Evolutionary conservation across 2,113 vertebrate species (phyloP).

Genomic region (Ceuthmochares aereus): DNA sequence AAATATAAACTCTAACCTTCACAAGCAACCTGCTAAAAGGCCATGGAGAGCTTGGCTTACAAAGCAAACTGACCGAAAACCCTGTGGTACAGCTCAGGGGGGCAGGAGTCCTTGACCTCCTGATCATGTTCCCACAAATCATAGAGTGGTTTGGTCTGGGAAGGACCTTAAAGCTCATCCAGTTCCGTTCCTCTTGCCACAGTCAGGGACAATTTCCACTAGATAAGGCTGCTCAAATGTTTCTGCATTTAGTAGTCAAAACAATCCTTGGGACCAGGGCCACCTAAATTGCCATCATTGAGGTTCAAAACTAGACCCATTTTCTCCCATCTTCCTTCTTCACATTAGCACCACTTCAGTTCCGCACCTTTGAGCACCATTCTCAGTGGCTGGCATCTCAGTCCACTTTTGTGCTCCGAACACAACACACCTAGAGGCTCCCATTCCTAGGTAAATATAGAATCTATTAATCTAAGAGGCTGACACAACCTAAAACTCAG

Average conservation of each 20-base stretch:
- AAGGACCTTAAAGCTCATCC: too few species aligned
- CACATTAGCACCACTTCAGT: background rate
- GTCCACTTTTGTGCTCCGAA: background rate
- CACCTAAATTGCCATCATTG: rapidly evolving
- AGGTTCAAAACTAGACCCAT: background rate
- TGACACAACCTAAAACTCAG: background rate
- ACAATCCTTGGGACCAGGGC: background rate
- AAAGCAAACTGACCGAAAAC: background rate
- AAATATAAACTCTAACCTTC: background rate
- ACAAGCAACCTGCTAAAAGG: background rate
- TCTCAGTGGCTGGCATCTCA: rapidly evolving
- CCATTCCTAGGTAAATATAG: background rate
- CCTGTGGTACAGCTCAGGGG: rapidly evolving
- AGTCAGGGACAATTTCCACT: too few species aligned
- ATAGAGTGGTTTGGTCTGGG: too few species aligned
- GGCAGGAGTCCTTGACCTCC: background rate
- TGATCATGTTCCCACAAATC: too few species aligned
- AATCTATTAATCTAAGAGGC: rapidly evolving
- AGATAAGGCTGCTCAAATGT: too few species aligned
- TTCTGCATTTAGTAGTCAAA: background rate
- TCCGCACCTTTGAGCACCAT: too few species aligned
- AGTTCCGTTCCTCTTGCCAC: too few species aligned
- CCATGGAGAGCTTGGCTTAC: background rate
- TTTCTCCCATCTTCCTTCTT: background rate
- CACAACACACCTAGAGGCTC: rapidly evolving